Base-by-base conservation (phyloP, 2,888 invertebrate species). In the Clunio marinus region DNA sequence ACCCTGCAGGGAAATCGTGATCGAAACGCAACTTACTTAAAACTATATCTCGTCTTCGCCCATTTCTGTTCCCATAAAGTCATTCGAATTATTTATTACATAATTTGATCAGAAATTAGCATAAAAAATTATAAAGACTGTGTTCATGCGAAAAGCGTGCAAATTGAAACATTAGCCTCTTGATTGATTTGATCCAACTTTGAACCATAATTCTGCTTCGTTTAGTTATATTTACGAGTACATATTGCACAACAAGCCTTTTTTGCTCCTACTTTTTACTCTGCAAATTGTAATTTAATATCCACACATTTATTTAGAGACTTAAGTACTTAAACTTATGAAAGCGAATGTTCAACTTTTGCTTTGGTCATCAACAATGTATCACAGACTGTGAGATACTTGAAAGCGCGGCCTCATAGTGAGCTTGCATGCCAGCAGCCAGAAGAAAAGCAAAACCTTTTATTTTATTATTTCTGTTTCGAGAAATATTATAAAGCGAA, bases 91-190 rank as follows among this genome's bases (percentile, higher is more conserved):
- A 32, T 32, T 32, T 32, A 32, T 41, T 41, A 10, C 41, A 15
- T 15, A 41, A 41, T n/a, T 13, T n/a, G n/a, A n/a, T 8, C 41
- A 15, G 15, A 41, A 41, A 41, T 41, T 41, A n/a, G 41, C 41
- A 41, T 41, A 41, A 10, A 32, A n/a, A n/a, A n/a, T 10, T 41
- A 41, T n/a, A 41, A 32, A 32, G 32, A 32, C 7, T 10, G 41
- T n/a, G n/a, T n/a, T n/a, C 51, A 17, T 17, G 22, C n/a, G 22
- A 51, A 45, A 45, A 32, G 7, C 10, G 2, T 13, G 15, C 51
- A 51, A 51, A 51, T 51, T 51, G 51, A 51, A 51, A 51, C 22
- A 51, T 51, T 51, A 51, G 51, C 51, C 41, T 51, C 20, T 51
- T 51, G 51, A 51, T 51, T 51, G 51, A 51, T 51, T 51, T 17